Conservation (phyloP, 2,888 invertebrate species). For the Glomeris marginata region DNA sequence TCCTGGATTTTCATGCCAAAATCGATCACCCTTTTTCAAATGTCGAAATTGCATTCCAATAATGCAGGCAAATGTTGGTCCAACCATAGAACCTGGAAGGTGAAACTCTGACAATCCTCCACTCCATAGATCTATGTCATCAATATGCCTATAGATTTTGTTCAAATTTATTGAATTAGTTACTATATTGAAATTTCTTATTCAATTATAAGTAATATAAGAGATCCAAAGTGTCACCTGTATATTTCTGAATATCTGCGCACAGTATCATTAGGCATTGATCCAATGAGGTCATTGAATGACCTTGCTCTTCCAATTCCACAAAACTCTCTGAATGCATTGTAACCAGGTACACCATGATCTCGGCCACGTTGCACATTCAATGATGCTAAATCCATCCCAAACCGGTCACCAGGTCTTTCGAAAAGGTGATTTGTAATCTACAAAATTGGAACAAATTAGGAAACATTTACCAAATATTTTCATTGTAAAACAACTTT, state of each 20-base stretch:
- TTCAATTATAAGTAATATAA: neutral
- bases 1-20: conserved; percentile 16
- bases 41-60: conserved; percentile 23
- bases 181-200: neutral
- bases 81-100: conserved; percentile 23
- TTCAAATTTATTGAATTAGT: neutral
- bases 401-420: conserved; percentile 21
- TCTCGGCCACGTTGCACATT: conserved; percentile 23
- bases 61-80: conserved; percentile 26
- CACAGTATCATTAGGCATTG: conserved; percentile 79
- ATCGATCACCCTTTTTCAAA: conserved; percentile 19
- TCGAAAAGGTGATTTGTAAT: conserved; percentile 24
- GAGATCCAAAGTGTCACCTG: conserved; percentile 40
- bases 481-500: no score
- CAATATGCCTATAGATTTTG: conserved; percentile 11
- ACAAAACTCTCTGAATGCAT: conserved; percentile 26
- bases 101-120: conserved; percentile 24
- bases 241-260: conserved; percentile 66
- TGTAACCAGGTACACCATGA: conserved; percentile 25
- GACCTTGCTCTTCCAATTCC: conserved; percentile 15
- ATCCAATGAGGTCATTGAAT: conserved; percentile 57
- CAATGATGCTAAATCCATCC: conserved; percentile 22
- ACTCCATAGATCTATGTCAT: conserved; percentile 22
- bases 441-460: no score
- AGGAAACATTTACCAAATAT: no score